A percentile compares a stretch with the other conserved stretches of the same genome.
These are phyloP conservation scores for Nymphalis io DNA, from an alignment of 1,140 invertebrate species.

Conservation along the genomic window DNA sequence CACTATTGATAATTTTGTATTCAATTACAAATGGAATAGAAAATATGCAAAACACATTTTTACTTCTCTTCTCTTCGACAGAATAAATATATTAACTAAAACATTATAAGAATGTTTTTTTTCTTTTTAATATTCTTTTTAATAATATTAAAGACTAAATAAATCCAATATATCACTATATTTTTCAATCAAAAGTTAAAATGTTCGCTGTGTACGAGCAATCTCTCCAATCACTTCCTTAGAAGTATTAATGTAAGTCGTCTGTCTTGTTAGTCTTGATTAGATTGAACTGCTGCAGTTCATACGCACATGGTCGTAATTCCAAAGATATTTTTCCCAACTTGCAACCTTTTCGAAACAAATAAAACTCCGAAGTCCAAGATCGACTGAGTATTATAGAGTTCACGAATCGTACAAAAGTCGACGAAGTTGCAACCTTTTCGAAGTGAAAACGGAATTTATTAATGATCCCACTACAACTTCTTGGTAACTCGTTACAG, in stretches of 20 bases:
- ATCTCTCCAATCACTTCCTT: constrained; percentile 38
- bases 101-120: no score
- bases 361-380: constrained; percentile 16
- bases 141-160: not conserved
- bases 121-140: no score
- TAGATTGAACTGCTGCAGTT: constrained; percentile 27
- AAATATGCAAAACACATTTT: no score
- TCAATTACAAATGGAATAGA: no score
- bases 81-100: no score
- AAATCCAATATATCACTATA: not conserved
- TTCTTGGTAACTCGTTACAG: constrained; percentile 57
- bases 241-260: constrained; percentile 46
- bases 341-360: constrained; percentile 41
- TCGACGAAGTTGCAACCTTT: constrained; percentile 49
- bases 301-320: constrained; percentile 31
- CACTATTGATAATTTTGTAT: no score
- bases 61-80: no score
- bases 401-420: constrained; percentile 25
- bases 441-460: constrained; percentile 49
- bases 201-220: constrained; percentile 1
- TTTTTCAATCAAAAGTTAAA: not conserved
- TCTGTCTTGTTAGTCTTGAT: constrained; percentile 47
- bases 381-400: constrained; percentile 5
- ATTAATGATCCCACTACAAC: constrained; percentile 63
- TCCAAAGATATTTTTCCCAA: constrained; percentile 14